These are phyloP conservation scores for Ommatoiulus sabulosus DNA, from an alignment of 2,888 invertebrate species.

Conservation along the genomic window DNA sequence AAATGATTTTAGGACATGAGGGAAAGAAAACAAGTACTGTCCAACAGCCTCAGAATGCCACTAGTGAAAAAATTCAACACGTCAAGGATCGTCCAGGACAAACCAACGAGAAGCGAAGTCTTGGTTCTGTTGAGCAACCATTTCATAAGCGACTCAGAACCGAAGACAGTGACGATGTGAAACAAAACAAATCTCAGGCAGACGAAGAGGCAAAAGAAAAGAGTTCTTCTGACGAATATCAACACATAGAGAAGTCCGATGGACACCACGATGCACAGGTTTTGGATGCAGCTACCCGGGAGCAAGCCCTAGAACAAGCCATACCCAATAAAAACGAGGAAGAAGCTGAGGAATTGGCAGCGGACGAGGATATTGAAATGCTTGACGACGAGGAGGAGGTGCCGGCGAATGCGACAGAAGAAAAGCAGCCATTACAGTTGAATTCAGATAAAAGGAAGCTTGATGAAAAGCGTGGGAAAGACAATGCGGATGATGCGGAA, in stretches of 20 bases:
- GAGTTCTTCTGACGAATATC: constrained; percentile 69
- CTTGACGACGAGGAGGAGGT: constrained; percentile 64
- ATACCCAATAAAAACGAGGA: constrained; percentile 71
- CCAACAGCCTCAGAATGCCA: not conserved
- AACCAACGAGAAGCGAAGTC: constrained; percentile 79
- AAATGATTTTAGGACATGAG: constrained; percentile 46
- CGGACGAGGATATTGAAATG: constrained; percentile 69
- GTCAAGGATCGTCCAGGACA: constrained; percentile 73
- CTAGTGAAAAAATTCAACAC: constrained; percentile 46
- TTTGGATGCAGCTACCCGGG: constrained; percentile 72
- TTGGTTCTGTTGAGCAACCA: constrained; percentile 69
- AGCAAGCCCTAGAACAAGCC: constrained; percentile 81
- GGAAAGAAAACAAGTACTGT: constrained; percentile 37
- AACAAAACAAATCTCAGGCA: constrained; percentile 70
- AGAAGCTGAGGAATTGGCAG: constrained; percentile 67
- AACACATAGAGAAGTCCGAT: constrained; percentile 73
- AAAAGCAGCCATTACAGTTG: constrained; percentile 53
- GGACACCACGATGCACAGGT: constrained; percentile 76
- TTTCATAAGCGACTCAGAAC: constrained; percentile 57
- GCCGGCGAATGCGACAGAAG: constrained; percentile 75
- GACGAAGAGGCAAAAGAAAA: constrained; percentile 62
- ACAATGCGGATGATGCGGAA: constrained; percentile 30
- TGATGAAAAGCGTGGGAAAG: not conserved
- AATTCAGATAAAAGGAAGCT: not conserved
- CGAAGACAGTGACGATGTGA: constrained; percentile 69